These are phyloP conservation scores for Digitonthophagus gazella DNA, from an alignment of 2,888 invertebrate species.

Conservation along the genomic window DNA sequence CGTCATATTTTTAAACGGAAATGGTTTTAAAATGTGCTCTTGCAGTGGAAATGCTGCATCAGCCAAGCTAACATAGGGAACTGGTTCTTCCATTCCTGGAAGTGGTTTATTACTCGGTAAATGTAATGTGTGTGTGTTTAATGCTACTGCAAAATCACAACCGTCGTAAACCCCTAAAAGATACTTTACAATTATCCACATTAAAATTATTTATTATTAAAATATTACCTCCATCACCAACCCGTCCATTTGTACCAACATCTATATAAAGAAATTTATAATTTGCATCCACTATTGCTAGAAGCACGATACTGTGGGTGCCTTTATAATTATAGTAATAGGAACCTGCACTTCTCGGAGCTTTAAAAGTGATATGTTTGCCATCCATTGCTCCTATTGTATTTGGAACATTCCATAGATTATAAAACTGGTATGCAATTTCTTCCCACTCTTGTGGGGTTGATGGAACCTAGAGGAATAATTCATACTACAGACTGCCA, in stretches of 20 bases:
- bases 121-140: constrained; percentile 1
- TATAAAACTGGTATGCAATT: constrained; percentile 18
- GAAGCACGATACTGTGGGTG: constrained; percentile 35
- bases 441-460: constrained; percentile 13
- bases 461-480: constrained; percentile 16
- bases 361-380: constrained; percentile 33
- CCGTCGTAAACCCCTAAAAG: neutral
- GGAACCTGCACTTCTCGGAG: constrained; percentile 33
- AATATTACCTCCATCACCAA: constrained; percentile 35
- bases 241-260: constrained; percentile 36
- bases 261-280: constrained; percentile 37
- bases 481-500: constrained; percentile 15
- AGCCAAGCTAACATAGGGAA: constrained; percentile 10
- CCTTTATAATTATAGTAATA: constrained; percentile 37
- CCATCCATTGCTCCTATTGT: constrained; percentile 35
- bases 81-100: neutral
- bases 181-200: neutral
- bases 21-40: constrained; percentile 14
- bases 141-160: neutral
- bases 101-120: constrained; percentile 12
- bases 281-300: constrained; percentile 36
- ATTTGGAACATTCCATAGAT: constrained; percentile 35
- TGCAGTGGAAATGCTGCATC: constrained; percentile 12
- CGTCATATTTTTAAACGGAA: constrained; percentile 5
- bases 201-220: neutral